Percentiles rank a stretch among this genome's conserved stretches.
Evolutionary conservation across 2,797 vertebrate genomes (phyloP).

Genomic region (Esox masquinongy): DNA sequence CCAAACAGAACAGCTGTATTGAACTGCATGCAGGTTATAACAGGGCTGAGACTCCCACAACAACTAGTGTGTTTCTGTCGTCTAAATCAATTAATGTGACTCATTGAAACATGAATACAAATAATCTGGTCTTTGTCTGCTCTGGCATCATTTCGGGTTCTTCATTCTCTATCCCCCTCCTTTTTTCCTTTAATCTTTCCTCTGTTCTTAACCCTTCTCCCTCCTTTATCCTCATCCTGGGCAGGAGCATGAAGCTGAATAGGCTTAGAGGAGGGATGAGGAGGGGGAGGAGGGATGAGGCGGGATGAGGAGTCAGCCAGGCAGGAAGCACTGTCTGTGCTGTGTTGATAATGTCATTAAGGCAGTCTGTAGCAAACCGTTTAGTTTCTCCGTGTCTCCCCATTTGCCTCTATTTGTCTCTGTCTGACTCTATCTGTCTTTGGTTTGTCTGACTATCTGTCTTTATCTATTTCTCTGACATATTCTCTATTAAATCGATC

Average conservation of each 20-base stretch:
- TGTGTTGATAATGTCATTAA: slow-evolving; percentile 62
- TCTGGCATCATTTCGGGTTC: background rate
- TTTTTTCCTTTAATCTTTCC: slow-evolving; percentile 20
- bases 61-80: slow-evolving; percentile 21
- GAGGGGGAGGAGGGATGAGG: slow-evolving; percentile 43
- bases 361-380: slow-evolving; percentile 33
- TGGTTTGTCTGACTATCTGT: background rate
- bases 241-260: slow-evolving; percentile 46
- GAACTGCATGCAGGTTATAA: slow-evolving; percentile 24
- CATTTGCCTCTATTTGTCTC: background rate
- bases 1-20: background rate
- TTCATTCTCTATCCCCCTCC: background rate
- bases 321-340: slow-evolving; percentile 46
- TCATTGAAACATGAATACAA: slow-evolving; percentile 28
- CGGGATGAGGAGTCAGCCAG: background rate
- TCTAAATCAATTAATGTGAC: slow-evolving; percentile 45
- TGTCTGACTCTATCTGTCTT: background rate
- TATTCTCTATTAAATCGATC: no score
- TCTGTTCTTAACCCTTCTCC: slow-evolving; percentile 28
- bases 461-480: background rate
- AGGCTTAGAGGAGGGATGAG: slow-evolving; percentile 49
- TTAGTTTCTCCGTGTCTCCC: no score
- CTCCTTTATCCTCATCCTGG: slow-evolving; percentile 36
- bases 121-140: slow-evolving; percentile 32
- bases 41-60: slow-evolving; percentile 25